Base-by-base conservation (phyloP, 2,113 vertebrate species). In the Mobula hypostoma region DNA sequence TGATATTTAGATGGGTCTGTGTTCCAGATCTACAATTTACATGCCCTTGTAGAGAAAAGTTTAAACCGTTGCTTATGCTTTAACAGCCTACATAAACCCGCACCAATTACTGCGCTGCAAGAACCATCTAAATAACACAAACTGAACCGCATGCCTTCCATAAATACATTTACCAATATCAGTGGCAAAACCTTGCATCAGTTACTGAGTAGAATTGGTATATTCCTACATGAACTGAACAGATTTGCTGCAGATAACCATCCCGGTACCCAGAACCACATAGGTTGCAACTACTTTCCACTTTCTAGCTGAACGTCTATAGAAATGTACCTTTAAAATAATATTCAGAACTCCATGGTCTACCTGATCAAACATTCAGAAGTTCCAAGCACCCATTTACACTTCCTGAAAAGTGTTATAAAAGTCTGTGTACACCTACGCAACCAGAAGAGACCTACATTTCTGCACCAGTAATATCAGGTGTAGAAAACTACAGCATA, bases 391-490 rank as follows among this genome's bases (percentile, higher is more conserved):
- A 56, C 36, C 40, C 19, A 56, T 56, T 70, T 74, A 15, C 36
- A 56, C 68, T 93, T 93, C 91, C 91, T 93, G 91, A 94, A 82
- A 83, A 94, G 94, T 94, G 79, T 94, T 94, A 79, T 70, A 94
- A 95, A 74, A 94, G 94, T 94, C 80, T 94, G 0, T 72, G 72
- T 70, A 94, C 63, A 94, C 91, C 95, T 94, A 94, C 95, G 36
- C 68, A 95, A 95, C 56, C 95, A 95, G 48, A 94, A 94, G 92
- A 96, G 96, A 97, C 97, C 97, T 97, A 97, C 96, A 97, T 97
- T 96, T 95, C 95, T 88, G 95, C 94, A 95, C n/a, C 94, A 94
- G 63, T 94, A 87, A 27, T 94, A 95, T 95, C 24, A 76, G 1
- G 36, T 48, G 36, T 40, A 74, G 40, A 68, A 74, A 93, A 32